Conservation (phyloP, 2,888 invertebrate species). For the Drosophila mulleri region DNA sequence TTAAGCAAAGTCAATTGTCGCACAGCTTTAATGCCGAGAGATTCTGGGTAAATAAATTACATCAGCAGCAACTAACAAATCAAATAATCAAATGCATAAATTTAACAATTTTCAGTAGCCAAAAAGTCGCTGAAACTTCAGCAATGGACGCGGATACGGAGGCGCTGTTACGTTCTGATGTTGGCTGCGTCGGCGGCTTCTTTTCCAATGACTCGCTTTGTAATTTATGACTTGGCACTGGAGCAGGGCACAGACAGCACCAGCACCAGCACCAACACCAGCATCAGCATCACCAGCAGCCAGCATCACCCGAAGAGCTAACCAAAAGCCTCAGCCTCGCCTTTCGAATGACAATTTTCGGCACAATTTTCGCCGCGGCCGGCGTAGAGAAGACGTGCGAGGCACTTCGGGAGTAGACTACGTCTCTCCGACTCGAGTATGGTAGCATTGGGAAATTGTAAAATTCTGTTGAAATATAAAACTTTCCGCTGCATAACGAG, state of each 20-base stretch:
- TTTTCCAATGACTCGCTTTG: constrained; percentile 77
- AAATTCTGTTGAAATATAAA: constrained; percentile 82
- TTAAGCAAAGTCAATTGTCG: constrained; percentile 26
- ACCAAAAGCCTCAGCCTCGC: constrained; percentile 28
- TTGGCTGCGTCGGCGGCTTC: constrained; percentile 56
- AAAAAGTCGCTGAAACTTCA: constrained; percentile 64
- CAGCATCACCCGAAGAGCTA: constrained; percentile 24
- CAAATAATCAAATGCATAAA: constrained; percentile 75
- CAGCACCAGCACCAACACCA: too few relatives aligned
- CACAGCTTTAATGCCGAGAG: constrained; percentile 39
- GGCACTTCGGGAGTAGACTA: background rate
- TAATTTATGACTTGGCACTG: constrained; percentile 82
- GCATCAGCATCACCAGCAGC: constrained; percentile 20
- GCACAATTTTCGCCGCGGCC: constrained; percentile 69
- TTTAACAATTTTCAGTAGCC: constrained; percentile 77
- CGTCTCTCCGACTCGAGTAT: constrained; percentile 12
- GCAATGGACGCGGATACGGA: background rate
- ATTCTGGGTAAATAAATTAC: constrained; percentile 67
- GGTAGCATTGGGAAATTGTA: constrained; percentile 64
- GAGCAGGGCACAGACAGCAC: constrained; percentile 41
- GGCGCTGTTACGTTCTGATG: constrained; percentile 16
- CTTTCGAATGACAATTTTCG: constrained; percentile 78
- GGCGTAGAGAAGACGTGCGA: constrained; percentile 29
- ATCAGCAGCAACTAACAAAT: constrained; percentile 69
- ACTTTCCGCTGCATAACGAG: constrained; percentile 83